Evolutionary conservation across 1,140 invertebrate genomes (phyloP), one percentile per base, ranked within the genome.

Genomic region (Neodiprion fabricii): DNA sequence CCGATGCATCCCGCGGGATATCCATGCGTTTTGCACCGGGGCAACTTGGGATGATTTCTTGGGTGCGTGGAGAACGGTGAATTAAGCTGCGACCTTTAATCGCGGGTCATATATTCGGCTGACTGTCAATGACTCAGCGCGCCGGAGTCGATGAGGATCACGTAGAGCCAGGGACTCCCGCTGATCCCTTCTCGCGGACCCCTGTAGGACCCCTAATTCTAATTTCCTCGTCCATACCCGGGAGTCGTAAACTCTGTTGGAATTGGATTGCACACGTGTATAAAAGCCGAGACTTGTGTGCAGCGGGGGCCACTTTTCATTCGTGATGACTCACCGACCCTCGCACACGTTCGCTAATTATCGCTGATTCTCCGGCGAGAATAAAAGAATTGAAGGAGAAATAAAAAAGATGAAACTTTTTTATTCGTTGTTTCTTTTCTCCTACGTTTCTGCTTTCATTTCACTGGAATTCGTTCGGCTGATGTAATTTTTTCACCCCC

Each of bases 121-220:
- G 47, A 48, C 68, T 80, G 79, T 79, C 79, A 74, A 80, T 81
- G 79, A 79, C 75, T 81, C 79, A 79, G 74, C 74, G 61, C 69
- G 73, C 48, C 17, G 17, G 17, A 79, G 80, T 81, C 79, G 79
- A 21, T 21, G 17, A 78, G 77, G 70, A 50, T 74, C 67, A 76
- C 50, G 8, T 12, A 11, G 61, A 3, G 9, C 17, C 48, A 53
- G 14, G 11, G 40, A 47, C 7, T 21, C 67, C 21, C 5, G 40
- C 40, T 11, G 23, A 17, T 65, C 12, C 61, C 21, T 14, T 14
- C 67, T 21, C 4, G 2, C 67, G 23, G 5, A 69, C 17, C 67
- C 21, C 67, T 53, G 53, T 9, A 40, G 28, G 28, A 40, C 28
- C 5, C 5, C 28, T 40, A 40, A 40, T 40, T 61, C n/a, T 8